Percentiles rank a stretch among this genome's conserved stretches.
These are phyloP conservation scores for Riparia riparia DNA, from an alignment of 2,113 vertebrate species.

Conservation along the genomic window DNA sequence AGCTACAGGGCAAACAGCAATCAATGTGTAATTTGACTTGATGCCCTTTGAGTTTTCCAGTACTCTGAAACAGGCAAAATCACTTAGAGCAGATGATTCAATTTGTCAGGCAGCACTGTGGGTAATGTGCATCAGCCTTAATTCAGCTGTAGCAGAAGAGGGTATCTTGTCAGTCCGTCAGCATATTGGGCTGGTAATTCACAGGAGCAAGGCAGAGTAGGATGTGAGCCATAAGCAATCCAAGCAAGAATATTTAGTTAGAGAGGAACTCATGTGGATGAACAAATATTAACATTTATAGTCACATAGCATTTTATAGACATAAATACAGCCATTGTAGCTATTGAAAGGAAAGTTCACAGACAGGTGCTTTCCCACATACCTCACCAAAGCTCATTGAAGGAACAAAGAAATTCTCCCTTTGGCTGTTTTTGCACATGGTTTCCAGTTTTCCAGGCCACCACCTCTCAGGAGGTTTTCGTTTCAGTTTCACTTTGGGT, in stretches of 20 bases:
- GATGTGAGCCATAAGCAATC: constrained; percentile 12
- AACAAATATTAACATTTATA: neutral
- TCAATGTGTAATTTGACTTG: constrained; percentile 73
- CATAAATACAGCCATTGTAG: neutral
- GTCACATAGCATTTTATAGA: neutral
- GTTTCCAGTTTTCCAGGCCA: neutral
- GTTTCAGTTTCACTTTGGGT: neutral
- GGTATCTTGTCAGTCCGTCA: constrained; percentile 17
- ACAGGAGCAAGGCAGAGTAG: neutral
- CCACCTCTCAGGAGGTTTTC: neutral
- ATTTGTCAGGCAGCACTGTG: constrained; percentile 63
- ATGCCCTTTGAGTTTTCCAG: constrained; percentile 72
- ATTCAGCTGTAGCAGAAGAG: constrained; percentile 43
- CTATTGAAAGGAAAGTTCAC: neutral
- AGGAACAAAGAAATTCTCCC: neutral
- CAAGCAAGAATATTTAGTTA: neutral
- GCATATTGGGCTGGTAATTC: neutral
- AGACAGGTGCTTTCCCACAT: neutral
- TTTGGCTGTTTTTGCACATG: neutral
- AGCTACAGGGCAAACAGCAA: constrained; percentile 66
- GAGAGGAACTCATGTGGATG: neutral
- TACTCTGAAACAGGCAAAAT: constrained; percentile 69
- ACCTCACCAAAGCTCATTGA: neutral
- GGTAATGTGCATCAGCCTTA: constrained; percentile 37
- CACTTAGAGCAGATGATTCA: constrained; percentile 70